These are phyloP conservation scores for Cryptoleucopteryx plumbea DNA, from an alignment of 2,113 vertebrate species.

Conservation along the genomic window DNA sequence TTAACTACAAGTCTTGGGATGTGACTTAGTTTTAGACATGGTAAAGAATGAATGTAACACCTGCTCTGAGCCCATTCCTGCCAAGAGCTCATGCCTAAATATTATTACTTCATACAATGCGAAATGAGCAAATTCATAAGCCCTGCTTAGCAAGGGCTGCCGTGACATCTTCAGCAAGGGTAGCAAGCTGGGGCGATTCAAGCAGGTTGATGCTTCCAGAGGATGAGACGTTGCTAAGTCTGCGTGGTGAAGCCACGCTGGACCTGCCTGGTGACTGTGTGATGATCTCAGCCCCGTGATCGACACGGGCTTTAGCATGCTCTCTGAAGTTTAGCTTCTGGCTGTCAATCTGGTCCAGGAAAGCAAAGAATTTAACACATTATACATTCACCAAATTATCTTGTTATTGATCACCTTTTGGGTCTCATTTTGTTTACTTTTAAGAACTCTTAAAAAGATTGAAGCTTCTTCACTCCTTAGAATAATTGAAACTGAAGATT, in stretches of 20 bases:
- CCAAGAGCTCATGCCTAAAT: slow-evolving; percentile 81
- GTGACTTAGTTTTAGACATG: slow-evolving; percentile 72
- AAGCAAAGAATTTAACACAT: not conserved
- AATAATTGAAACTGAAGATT: not conserved
- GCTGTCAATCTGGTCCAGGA: slow-evolving; percentile 88
- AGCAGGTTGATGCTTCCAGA: slow-evolving; percentile 96
- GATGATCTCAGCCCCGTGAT: slow-evolving; percentile 93
- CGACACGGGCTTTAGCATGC: slow-evolving; percentile 88
- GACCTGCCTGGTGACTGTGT: slow-evolving; percentile 86
- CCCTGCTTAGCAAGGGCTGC: slow-evolving; percentile 98
- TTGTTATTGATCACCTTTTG: rapidly evolving
- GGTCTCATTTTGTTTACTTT: not conserved
- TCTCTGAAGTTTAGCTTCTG: slow-evolving; percentile 92
- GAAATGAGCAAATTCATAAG: slow-evolving; percentile 85
- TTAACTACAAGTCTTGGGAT: slow-evolving; percentile 76
- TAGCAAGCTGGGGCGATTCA: slow-evolving; percentile 93
- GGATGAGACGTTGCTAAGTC: slow-evolving; percentile 93
- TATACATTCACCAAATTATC: not conserved
- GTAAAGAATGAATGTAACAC: slow-evolving; percentile 75
- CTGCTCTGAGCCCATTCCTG: slow-evolving; percentile 81
- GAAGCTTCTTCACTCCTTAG: not conserved
- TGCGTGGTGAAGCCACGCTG: slow-evolving; percentile 85
- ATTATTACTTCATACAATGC: slow-evolving; percentile 66
- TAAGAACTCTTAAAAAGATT: not conserved
- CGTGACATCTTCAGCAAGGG: slow-evolving; percentile 94